Percentiles rank a stretch among this genome's conserved stretches.
These are phyloP conservation scores for Thalassoma bifasciatum DNA, from an alignment of 2,113 vertebrate genomes.

Conservation along the genomic window DNA sequence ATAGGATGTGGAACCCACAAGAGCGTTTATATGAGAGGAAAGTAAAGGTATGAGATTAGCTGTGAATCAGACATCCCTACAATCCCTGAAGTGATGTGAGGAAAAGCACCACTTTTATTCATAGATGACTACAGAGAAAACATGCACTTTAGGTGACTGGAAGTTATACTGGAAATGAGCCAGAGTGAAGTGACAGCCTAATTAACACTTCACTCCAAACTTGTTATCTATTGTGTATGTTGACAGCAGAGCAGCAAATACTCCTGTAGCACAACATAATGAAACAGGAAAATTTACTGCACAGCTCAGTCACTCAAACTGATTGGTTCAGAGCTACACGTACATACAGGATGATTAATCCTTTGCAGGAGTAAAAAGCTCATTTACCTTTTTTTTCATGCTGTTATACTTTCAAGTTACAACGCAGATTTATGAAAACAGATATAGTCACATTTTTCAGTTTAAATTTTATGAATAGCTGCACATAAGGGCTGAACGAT, in stretches of 20 bases:
- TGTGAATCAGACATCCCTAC: conserved; percentile 7
- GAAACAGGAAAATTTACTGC: neutral
- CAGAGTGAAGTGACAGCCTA: conserved; percentile 33
- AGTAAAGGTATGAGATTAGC: conserved; percentile 11
- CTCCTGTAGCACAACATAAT: neutral
- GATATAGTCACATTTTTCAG: no score
- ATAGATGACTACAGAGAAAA: conserved; percentile 19
- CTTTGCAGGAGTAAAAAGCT: no score
- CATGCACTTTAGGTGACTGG: neutral
- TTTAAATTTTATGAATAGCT: no score
- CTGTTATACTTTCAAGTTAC: no score
- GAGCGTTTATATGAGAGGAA: neutral
- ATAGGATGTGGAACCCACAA: neutral
- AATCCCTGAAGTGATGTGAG: neutral
- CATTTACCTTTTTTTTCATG: no score
- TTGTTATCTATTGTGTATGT: conserved; percentile 22
- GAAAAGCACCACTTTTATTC: conserved; percentile 6
- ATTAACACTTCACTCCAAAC: conserved; percentile 38
- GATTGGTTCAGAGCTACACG: neutral
- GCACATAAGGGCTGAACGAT: no score
- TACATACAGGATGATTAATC: neutral
- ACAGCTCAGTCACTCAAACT: neutral
- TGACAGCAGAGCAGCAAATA: conserved; percentile 11
- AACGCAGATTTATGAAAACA: no score
- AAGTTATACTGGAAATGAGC: conserved; percentile 2